Percentiles rank a stretch among this genome's conserved stretches.
phyloP scores from a whole-genome alignment of 2,113 vertebrate species.

The Spea multiplicata region DNA sequence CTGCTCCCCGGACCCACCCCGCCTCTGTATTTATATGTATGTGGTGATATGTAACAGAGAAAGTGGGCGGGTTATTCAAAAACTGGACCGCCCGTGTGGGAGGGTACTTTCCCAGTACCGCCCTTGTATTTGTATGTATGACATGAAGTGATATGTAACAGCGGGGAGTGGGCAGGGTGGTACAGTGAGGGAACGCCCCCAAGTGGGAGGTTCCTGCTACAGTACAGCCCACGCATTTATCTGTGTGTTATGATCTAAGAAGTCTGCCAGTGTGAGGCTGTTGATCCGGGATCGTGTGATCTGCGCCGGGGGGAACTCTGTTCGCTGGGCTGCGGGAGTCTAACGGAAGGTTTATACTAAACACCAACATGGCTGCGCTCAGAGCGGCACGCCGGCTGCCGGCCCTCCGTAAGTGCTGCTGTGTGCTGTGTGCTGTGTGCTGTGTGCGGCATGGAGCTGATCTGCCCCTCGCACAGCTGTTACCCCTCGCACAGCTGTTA shows the following conservation, averaged over 20 bases:
- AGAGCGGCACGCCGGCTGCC: conserved; percentile 41
- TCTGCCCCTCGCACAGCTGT: background rate
- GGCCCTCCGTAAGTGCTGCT: conserved; percentile 31
- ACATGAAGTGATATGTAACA: too few species aligned
- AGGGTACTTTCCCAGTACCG: too few species aligned
- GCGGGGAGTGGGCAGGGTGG: too few species aligned
- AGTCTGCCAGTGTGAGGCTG: background rate
- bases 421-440: too few species aligned
- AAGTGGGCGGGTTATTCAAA: too few species aligned
- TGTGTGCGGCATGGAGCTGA: conserved; percentile 37
- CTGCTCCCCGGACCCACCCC: too few species aligned
- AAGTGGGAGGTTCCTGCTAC: too few species aligned
- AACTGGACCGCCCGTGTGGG: too few species aligned
- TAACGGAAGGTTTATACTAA: conserved; percentile 45
- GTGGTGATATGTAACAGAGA: too few species aligned
- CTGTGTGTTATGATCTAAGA: rapidly evolving
- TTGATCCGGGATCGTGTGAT: background rate
- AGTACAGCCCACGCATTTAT: background rate
- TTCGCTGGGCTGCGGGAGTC: background rate
- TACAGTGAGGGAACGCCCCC: too few species aligned
- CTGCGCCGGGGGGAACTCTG: background rate
- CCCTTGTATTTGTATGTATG: too few species aligned
- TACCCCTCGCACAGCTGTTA: background rate
- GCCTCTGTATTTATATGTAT: too few species aligned
- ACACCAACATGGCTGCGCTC: conserved; percentile 60